phyloP scores from a whole-genome alignment of 2,113 vertebrate species.

The Chlorodrepanis virens region DNA sequence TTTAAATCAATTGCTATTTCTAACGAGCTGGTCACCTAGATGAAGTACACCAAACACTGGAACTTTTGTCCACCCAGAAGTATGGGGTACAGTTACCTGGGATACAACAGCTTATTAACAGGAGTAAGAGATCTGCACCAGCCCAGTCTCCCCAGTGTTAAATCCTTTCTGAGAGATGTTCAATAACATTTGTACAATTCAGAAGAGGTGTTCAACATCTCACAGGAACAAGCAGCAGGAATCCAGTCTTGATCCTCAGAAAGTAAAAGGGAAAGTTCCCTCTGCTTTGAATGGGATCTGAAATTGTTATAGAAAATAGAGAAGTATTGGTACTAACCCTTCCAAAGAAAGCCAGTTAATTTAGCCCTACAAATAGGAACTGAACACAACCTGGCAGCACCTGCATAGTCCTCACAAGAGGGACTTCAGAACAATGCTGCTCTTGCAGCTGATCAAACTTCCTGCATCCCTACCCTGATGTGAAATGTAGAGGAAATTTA shows the following conservation, averaged over 20 bases:
- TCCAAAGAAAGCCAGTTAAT: background rate
- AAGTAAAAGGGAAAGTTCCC: background rate
- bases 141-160: background rate
- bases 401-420: background rate
- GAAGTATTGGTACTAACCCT: background rate
- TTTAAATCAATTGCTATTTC: background rate
- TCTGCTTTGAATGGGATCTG: background rate
- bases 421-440: background rate
- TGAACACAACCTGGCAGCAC: background rate
- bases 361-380: background rate
- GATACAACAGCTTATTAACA: background rate
- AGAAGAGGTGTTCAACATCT: background rate
- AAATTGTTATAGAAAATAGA: background rate
- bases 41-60: background rate
- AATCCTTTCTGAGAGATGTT: background rate
- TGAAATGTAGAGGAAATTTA: background rate
- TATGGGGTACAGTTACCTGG: background rate
- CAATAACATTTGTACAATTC: background rate
- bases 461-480: background rate
- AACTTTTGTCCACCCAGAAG: background rate
- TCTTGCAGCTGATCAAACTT: background rate
- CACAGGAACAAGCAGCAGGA: background rate
- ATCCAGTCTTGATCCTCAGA: background rate
- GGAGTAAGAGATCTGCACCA: rapidly evolving
- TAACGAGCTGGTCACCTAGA: background rate